Base-by-base conservation (phyloP, 2,797 vertebrate genomes). In the Acropternis orthonyx region DNA sequence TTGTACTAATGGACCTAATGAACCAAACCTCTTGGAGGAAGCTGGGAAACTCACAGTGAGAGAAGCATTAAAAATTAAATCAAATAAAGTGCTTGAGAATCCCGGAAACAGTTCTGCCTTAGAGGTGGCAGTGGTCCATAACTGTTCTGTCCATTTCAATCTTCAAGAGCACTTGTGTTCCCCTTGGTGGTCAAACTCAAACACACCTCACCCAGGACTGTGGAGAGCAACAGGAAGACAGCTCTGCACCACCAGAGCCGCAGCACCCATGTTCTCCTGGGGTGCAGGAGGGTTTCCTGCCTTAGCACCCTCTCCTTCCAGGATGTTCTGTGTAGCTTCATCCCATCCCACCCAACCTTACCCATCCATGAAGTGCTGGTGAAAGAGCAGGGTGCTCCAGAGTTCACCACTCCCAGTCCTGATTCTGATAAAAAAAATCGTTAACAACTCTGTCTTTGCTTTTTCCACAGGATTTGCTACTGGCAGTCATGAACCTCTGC, bases 1-100 rank as follows among this genome's bases (percentile, higher is more conserved):
- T 94, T 93, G 88, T 55, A 36, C 85, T 96, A 97, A 96, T 81
- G 92, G 93, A 86, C 61, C 51, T 96, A 96, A 97, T 69, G 80
- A 97, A 90, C 73, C 83, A 67, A 92, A 37, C 12, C 34, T 96
- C 87, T 65, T 63, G 46, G 69, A 78, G 66, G 73, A 97, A 90
- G 21, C 27, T 61, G 34, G 62, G 44, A 72, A 65, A 66, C 41
- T 67, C 67, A 68, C 67, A 67, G 69, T 54, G 48, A 93, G 46
- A 49, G 22, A 39, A 44, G 78, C 5, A 68, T 83, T 96, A 93
- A 93, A 93, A 97, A 95, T 52, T 72, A 85, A 93, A 95, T 56
- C 8, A 4, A 78, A 59, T 28, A 59, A 89, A 92, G 75, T 43
- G 12, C 69, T 94, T 58, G 18, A 55, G 41, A 92, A 65, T 34